Percentiles rank a stretch among this genome's conserved stretches.
Evolutionary conservation across 2,797 vertebrate species (phyloP).

Genomic region (Anniella stebbinsi): DNA sequence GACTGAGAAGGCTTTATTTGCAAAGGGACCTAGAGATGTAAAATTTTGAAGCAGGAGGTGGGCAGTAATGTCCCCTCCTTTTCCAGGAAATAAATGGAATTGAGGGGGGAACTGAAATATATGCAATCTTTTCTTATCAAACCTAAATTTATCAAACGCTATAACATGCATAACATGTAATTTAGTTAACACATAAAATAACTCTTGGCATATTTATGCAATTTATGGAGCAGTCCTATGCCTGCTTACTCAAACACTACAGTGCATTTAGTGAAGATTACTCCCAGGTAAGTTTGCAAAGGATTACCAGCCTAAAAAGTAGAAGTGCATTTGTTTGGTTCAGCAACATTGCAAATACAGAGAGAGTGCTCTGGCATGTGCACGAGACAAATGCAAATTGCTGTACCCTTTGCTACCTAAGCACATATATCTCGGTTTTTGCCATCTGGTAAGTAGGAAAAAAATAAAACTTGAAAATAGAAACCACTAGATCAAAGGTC

Average conservation of each 20-base stretch:
- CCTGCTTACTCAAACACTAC: neutral
- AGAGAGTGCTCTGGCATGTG: too few species aligned
- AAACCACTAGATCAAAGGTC: neutral
- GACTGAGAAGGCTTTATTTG: neutral
- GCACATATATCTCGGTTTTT: neutral
- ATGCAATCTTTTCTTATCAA: neutral
- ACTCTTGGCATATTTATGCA: neutral
- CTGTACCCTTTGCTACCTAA: neutral
- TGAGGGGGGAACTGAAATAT: neutral
- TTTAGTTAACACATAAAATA: neutral
- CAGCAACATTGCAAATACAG: neutral
- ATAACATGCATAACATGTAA: neutral
- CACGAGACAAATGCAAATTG: neutral
- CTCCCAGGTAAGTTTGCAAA: neutral
- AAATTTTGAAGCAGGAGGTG: neutral
- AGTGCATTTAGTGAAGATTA: neutral
- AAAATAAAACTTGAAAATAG: neutral
- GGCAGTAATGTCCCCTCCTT: too few species aligned
- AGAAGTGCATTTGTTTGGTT: neutral
- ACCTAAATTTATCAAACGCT: neutral
- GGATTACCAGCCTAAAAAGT: neutral
- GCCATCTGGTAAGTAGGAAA: neutral
- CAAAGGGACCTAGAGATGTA: neutral
- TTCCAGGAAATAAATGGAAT: too few species aligned
- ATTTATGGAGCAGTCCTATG: neutral